Evolutionary conservation across 2,113 vertebrate genomes (phyloP).

Genomic region (Gymnobelideus leadbeateri): DNA sequence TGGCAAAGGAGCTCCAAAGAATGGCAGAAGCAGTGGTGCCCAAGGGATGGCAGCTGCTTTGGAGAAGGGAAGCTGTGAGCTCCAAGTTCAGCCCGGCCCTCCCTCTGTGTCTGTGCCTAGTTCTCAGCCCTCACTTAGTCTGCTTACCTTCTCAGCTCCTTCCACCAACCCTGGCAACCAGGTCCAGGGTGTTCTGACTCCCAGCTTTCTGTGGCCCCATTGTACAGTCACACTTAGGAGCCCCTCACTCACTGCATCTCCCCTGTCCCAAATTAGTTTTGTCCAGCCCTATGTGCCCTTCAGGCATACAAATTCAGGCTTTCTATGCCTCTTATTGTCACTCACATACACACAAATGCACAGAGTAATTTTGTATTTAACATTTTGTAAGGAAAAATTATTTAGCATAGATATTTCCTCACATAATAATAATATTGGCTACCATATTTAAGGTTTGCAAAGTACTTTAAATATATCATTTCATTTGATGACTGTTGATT

Average conservation of each 20-base stretch:
- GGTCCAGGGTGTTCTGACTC: neutral
- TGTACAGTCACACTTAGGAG: neutral
- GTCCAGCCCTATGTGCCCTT: neutral
- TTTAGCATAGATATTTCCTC: neutral
- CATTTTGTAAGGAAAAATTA: neutral
- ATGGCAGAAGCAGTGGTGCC: neutral
- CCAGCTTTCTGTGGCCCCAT: neutral
- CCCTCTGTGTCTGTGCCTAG: neutral
- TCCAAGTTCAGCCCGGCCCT: neutral
- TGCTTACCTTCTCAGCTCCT: neutral
- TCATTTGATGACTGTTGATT: neutral
- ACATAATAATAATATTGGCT: neutral
- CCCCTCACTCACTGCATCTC: neutral
- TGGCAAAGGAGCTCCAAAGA: neutral
- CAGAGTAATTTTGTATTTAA: neutral
- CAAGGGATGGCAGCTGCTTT: neutral
- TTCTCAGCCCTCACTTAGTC: neutral
- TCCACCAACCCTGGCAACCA: neutral
- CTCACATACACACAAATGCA: too few relatives aligned
- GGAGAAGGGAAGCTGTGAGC: neutral
- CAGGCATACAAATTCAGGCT: too few relatives aligned
- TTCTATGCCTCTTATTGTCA: too few relatives aligned
- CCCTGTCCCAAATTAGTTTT: neutral
- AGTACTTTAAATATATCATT: neutral
- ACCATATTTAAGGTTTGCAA: neutral